phyloP scores from a whole-genome alignment of 2,113 vertebrate species.

The Cololabis saira region DNA sequence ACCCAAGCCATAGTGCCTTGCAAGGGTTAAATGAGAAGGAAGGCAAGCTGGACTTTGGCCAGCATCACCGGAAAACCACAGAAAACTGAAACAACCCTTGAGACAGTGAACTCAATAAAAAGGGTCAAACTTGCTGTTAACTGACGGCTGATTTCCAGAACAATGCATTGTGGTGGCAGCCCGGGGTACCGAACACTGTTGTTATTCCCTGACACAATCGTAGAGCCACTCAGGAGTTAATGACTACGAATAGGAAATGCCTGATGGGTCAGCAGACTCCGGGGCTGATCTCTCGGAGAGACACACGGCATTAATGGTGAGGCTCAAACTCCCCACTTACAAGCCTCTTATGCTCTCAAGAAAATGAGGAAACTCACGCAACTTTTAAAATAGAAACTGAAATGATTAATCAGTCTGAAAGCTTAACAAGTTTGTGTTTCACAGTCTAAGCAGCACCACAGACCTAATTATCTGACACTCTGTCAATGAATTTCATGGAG shows the following conservation, averaged over 20 bases:
- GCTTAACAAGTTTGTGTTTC: conserved; percentile 4
- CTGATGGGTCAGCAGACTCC: conserved; percentile 44
- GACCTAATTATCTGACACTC: conserved; percentile 52
- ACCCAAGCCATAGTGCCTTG: no score
- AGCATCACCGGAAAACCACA: conserved; percentile 35
- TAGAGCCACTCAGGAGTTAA: conserved; percentile 44
- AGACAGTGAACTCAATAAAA: conserved; percentile 33
- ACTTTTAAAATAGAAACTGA: conserved; percentile 13
- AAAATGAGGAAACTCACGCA: conserved; percentile 16
- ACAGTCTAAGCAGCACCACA: conserved; percentile 14
- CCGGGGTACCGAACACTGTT: conserved; percentile 25
- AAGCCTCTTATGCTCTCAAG: conserved; percentile 1
- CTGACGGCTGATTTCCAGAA: conserved; percentile 52
- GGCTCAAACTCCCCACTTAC: conserved; percentile 29
- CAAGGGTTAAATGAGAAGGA: conserved; percentile 1
- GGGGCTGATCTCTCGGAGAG: conserved; percentile 7
- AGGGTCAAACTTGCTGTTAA: conserved; percentile 41
- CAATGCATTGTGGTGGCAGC: conserved; percentile 38
- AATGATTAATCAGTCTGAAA: conserved; percentile 9
- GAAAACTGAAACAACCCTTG: conserved; percentile 29
- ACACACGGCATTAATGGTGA: neutral
- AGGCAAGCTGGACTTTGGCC: conserved; percentile 31
- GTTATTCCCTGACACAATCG: conserved; percentile 53
- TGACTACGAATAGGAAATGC: conserved; percentile 51
- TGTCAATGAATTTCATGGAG: conserved; percentile 49